Evolutionary conservation across 2,888 invertebrate genomes (phyloP).

Genomic region (Sycophila texana): DNA sequence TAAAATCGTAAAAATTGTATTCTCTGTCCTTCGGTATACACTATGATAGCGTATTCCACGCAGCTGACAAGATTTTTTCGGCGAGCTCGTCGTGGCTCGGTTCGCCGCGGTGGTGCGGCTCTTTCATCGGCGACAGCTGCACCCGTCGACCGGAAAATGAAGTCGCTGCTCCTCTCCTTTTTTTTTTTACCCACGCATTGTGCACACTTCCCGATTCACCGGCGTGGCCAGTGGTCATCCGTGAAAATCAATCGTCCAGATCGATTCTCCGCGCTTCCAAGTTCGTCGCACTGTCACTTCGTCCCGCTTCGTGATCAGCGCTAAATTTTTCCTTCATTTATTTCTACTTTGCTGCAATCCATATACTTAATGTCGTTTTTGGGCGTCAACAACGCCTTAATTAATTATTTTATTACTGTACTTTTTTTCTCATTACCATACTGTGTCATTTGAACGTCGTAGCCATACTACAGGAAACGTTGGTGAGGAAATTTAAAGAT

Average conservation of each 20-base stretch:
- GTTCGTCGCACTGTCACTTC: too few relatives aligned
- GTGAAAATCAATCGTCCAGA: conserved; percentile 41
- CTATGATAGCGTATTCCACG: not conserved
- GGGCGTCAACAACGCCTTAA: too few relatives aligned
- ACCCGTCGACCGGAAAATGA: conserved; percentile 42
- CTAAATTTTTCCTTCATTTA: not conserved
- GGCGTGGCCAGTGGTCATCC: conserved; percentile 12
- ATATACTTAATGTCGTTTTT: too few relatives aligned
- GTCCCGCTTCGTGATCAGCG: too few relatives aligned
- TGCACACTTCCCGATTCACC: conserved; percentile 2
- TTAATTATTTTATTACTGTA: too few relatives aligned
- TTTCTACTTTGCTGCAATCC: not conserved
- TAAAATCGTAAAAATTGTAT: not conserved
- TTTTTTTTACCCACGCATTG: not conserved
- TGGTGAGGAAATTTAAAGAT: too few relatives aligned
- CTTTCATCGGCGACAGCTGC: conserved; percentile 23
- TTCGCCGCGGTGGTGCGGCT: not conserved
- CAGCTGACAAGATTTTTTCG: too few relatives aligned
- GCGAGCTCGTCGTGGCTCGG: not conserved
- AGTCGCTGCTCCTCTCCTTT: conserved; percentile 6
- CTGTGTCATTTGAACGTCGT: too few relatives aligned
- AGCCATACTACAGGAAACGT: too few relatives aligned
- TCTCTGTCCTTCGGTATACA: too few relatives aligned
- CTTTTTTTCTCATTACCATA: too few relatives aligned
- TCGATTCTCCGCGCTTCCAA: conserved; percentile 4